Evolutionary conservation across 2,113 vertebrate species (phyloP).

Genomic region (Sebastes schlegelii): DNA sequence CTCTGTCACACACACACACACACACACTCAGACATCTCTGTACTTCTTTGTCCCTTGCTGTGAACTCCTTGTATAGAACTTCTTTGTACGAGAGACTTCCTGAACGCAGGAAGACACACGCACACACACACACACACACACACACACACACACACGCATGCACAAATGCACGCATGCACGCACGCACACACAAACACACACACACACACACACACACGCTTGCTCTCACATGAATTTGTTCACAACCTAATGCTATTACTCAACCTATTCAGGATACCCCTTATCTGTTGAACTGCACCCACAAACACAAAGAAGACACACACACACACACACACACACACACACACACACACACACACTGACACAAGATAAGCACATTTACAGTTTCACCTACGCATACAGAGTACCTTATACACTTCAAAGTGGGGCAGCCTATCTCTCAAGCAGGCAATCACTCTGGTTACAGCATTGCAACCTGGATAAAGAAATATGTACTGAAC

Average conservation of each 20-base stretch:
- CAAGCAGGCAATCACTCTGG: conserved; percentile 53
- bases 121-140: conserved; percentile 13
- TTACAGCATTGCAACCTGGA: conserved; percentile 64
- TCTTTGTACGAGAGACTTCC: conserved; percentile 37
- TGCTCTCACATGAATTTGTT: conserved; percentile 53
- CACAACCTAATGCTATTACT: conserved; percentile 64
- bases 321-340: conserved; percentile 39
- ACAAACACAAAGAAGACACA: conserved; percentile 61
- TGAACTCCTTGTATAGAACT: conserved; percentile 33
- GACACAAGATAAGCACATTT: conserved; percentile 78
- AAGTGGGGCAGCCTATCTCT: conserved; percentile 72
- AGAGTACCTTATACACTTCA: conserved; percentile 71
- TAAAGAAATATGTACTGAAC: conserved; percentile 72
- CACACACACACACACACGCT: conserved; percentile 13
- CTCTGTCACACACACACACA: conserved; percentile 20
- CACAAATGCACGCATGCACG: too few relatives aligned
- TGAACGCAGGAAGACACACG: not conserved
- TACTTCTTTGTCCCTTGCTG: conserved; percentile 41
- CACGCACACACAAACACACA: conserved; percentile 4
- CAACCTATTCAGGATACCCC: conserved; percentile 59
- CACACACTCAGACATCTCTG: not conserved
- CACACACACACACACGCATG: conserved; percentile 22
- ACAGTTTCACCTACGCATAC: conserved; percentile 71
- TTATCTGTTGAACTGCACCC: conserved; percentile 68
- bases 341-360: conserved; percentile 35